phyloP scores from a whole-genome alignment of 23 tunicate genomes.

The Trididemnum nubilum region DNA sequence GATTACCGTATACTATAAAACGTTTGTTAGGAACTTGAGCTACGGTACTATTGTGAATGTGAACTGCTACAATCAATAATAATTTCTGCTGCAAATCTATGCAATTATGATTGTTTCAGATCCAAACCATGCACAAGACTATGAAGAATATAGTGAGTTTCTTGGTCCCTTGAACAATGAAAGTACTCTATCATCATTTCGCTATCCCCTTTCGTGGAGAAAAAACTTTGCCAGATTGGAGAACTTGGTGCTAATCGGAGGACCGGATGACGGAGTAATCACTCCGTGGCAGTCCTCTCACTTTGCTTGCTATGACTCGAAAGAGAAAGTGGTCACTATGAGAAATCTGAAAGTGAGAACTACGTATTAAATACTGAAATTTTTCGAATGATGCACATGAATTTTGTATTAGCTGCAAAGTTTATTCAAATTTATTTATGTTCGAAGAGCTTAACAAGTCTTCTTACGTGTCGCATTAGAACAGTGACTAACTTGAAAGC shows the following conservation, averaged over 20 bases:
- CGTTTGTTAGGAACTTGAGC: no score
- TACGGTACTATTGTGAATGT: no score
- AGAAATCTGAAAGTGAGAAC: slow-evolving; percentile 60
- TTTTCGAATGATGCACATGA: background rate
- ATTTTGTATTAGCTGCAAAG: no score
- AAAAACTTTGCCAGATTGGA: slow-evolving; percentile 59
- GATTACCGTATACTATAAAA: no score
- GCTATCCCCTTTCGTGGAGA: slow-evolving; percentile 40
- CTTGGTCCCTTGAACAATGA: slow-evolving; percentile 85
- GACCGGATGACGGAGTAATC: slow-evolving; percentile 96
- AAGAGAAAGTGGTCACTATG: slow-evolving; percentile 55
- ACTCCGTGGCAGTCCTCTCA: slow-evolving; percentile 95
- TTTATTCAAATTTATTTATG: background rate
- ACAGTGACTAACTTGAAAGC: no score
- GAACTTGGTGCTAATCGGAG: slow-evolving; percentile 79
- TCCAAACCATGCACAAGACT: slow-evolving; percentile 64
- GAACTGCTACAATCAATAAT: no score
- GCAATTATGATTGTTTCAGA: slow-evolving; percentile 47
- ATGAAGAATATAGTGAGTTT: slow-evolving; percentile 55
- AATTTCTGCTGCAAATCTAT: no score
- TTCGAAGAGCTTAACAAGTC: background rate
- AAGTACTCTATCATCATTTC: slow-evolving; percentile 17
- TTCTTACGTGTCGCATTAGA: background rate
- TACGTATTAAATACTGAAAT: no score
- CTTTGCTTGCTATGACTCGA: slow-evolving; percentile 51